Evolutionary conservation across 2,113 vertebrate species (phyloP), one percentile per base, ranked within the genome.

Genomic region (Trinectes maculatus): DNA sequence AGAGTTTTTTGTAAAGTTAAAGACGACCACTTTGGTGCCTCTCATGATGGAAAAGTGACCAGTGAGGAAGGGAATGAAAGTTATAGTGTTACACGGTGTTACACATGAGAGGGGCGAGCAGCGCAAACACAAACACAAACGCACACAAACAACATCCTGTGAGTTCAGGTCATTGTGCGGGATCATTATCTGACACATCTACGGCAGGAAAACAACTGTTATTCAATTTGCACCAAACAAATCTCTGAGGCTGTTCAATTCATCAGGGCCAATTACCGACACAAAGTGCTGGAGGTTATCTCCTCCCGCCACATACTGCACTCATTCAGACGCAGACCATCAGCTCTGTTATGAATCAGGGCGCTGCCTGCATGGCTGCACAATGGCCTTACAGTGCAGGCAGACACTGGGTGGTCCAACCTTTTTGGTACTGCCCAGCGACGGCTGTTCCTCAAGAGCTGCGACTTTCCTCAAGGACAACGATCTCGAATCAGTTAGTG

Each of bases 171-270:
- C 77, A 78, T 69, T 82, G 72, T 80, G 61, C 28, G 1, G 57
- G 36, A n/a, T 72, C 63, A 64, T 84, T 77, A 86, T 87, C 85
- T 44, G 58, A 64, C 74, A 79, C 80, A 87, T 84, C 83, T 74
- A 79, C 66, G 68, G 58, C 77, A 77, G 86, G 83, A 87, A 86
- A 85, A 85, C 71, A 77, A 52, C 83, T 26, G 29, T 86, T 89
- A 90, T 87, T 89, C 86, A 87, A 89, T 90, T 90, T 89, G 81
- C 83, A 82, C 85, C 56, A 59, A 71, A 71, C 82, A 83, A 86
- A 83, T 87, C 77, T 87, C 70, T 59, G 56, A 74, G 76, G 77
- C 82, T 65, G 82, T 76, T 86, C 75, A 86, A 83, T 87, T 89
- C 84, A 90, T 90, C 87, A 87, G 80, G 75, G 75, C 80, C 84